Evolutionary conservation across 2,113 vertebrate species (phyloP), one percentile per base, ranked within the genome.

Genomic region (Marmota monax): DNA sequence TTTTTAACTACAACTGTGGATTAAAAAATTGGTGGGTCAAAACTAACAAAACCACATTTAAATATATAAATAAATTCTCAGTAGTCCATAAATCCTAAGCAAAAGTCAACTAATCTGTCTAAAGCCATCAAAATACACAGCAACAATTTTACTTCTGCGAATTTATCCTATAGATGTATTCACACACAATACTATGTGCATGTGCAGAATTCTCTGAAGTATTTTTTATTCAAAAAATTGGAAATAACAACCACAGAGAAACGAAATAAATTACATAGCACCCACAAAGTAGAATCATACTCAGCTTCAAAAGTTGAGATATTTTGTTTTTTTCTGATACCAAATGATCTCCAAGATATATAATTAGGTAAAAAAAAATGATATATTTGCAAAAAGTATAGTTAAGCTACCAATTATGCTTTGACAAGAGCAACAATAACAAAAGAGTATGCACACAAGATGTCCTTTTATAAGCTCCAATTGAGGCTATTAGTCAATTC

Each of bases 41-140:
- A 82, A 77, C 20, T 73, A 78, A 84, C 22, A 58, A 93, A 87
- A 45, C 14, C 9, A 84, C 96, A 56, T 86, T 37, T 79, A 88
- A 94, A 78, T 76, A 94, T 79, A 93, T 48, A 87, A 87, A 42
- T 18, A 85, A 96, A 88, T 89, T 86, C 63, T 77, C 53, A 78
- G 25, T 11, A 56, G 67, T 11, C 79, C 29, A 73, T 27, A 87
- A 95, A 88, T 90, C 34, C 12, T 77, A 48, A 69, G 14, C 58
- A 76, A 74, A 86, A 58, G 7, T 22, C 85, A 69, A 73, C 32
- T 27, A 32, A 23, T 48, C 4, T 65, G 25, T 89, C 56, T 65
- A 79, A 78, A 78, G 56, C 14, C 67, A 51, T 48, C 48, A 53
- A 95, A 88, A 94, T 45, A 65, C 86, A 25, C 4, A 80, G 5